Evolutionary conservation across 2,888 invertebrate species (phyloP).

Genomic region (Cinara cedri): DNA sequence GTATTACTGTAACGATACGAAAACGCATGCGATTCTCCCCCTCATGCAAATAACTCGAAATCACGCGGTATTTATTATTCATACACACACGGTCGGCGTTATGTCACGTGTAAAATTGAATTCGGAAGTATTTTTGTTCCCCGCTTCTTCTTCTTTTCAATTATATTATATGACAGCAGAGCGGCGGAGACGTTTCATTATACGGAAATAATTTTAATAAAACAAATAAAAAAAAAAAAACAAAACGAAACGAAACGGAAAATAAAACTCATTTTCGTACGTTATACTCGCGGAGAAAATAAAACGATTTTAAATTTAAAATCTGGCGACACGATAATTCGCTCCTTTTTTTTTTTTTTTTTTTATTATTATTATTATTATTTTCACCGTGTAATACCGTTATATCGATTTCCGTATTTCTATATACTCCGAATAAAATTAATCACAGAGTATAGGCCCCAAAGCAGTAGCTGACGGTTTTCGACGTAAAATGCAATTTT

Average conservation of each 20-base stretch:
- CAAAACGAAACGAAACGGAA: background rate
- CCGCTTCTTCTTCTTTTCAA: too few relatives aligned
- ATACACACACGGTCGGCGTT: constrained; percentile 40
- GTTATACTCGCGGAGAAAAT: background rate
- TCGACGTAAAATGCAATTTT: too few relatives aligned
- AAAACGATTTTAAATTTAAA: constrained; percentile 34
- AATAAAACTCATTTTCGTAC: constrained; percentile 15
- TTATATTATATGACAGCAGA: constrained; percentile 15
- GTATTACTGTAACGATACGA: background rate
- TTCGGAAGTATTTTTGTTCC: constrained; percentile 15
- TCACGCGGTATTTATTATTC: constrained; percentile 52
- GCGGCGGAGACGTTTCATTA: background rate
- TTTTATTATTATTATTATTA: too few relatives aligned
- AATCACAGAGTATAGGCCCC: too few relatives aligned
- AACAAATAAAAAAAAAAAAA: constrained; percentile 1
- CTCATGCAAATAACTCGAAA: constrained; percentile 49
- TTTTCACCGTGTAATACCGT: background rate
- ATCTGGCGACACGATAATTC: background rate
- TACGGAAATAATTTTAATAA: constrained; percentile 40
- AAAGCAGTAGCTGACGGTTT: too few relatives aligned
- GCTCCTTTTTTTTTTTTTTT: too few relatives aligned
- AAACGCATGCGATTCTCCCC: constrained; percentile 48
- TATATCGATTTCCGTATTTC: too few relatives aligned
- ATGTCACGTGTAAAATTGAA: constrained; percentile 57
- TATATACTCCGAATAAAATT: too few relatives aligned